These are phyloP conservation scores for Clostera curtula DNA, from an alignment of 2,888 invertebrate species.

Conservation along the genomic window DNA sequence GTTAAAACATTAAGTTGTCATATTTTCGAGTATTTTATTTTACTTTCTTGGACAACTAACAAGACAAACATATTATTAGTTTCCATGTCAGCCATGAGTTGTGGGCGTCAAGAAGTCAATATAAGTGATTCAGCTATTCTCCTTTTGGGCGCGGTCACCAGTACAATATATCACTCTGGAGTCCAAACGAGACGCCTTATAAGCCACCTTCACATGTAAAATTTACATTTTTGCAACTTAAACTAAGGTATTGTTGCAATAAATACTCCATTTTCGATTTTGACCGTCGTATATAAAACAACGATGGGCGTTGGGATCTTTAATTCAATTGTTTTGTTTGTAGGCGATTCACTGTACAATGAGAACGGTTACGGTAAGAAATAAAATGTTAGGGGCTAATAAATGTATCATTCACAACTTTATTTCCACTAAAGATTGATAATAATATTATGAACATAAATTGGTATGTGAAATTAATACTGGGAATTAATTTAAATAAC, in stretches of 20 bases:
- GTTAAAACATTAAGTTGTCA: too few relatives aligned
- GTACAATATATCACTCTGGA: conserved; percentile 45
- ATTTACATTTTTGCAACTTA: conserved; percentile 61
- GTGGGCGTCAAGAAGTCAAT: conserved; percentile 23
- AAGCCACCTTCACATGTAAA: conserved; percentile 56
- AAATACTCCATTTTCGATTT: conserved; percentile 60
- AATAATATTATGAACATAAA: too few relatives aligned
- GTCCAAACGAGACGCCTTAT: conserved; percentile 50
- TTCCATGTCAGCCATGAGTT: too few relatives aligned
- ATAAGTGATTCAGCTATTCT: conserved; percentile 19
- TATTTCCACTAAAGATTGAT: too few relatives aligned
- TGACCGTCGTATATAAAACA: conserved; percentile 60
- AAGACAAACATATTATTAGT: too few relatives aligned
- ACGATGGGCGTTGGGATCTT: conserved; percentile 32
- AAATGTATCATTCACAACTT: too few relatives aligned
- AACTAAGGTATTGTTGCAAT: conserved; percentile 49
- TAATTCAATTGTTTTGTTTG: conserved; percentile 44
- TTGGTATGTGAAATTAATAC: too few relatives aligned
- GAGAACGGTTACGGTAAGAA: conserved; percentile 56
- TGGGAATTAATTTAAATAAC: too few relatives aligned
- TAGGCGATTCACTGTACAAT: conserved; percentile 39
- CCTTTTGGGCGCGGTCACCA: conserved; percentile 35
- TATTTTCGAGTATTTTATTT: too few relatives aligned
- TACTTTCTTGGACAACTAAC: too few relatives aligned
- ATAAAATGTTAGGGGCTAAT: conserved; percentile 5